Percentiles rank a stretch among this genome's conserved stretches.
Evolutionary conservation across 2,797 vertebrate genomes (phyloP).

Genomic region (Sardinella longiceps): DNA sequence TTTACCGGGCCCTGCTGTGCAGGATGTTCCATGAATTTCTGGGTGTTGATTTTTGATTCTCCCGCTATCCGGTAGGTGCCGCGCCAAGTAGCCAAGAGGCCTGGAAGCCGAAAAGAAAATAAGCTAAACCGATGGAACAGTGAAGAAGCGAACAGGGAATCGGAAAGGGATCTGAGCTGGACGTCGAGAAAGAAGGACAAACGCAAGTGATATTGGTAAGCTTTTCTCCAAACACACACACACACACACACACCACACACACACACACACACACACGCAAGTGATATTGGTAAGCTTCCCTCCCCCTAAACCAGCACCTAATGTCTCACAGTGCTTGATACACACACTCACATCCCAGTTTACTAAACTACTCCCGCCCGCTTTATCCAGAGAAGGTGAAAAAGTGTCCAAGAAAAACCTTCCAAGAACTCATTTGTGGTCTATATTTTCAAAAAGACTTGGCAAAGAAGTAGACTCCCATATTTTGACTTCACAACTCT

Average conservation of each 20-base stretch:
- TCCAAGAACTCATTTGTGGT: too few species aligned
- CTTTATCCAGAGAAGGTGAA: too few species aligned
- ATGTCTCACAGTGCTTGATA: neutral
- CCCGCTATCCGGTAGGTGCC: conserved; percentile 76
- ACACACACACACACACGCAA: too few species aligned
- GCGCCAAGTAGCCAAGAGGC: conserved; percentile 54
- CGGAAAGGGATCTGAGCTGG: conserved; percentile 71
- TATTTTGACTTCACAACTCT: too few species aligned
- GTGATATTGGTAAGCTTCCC: conserved; percentile 60
- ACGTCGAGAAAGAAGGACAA: conserved; percentile 72
- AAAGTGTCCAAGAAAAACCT: too few species aligned
- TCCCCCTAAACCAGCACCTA: neutral
- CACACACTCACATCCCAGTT: neutral
- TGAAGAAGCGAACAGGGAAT: conserved; percentile 66
- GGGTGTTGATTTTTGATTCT: conserved; percentile 13
- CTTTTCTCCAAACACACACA: too few species aligned
- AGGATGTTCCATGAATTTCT: neutral
- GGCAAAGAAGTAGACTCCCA: too few species aligned
- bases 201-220: conserved; percentile 70
- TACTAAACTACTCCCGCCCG: neutral
- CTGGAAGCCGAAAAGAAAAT: conserved; percentile 76
- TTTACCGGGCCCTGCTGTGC: too few species aligned
- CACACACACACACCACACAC: neutral
- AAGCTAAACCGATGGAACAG: conserved; percentile 70
- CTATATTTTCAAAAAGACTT: too few species aligned